A percentile compares a stretch with the other conserved stretches of the same genome.
Evolutionary conservation across 2,113 vertebrate species (phyloP).

Genomic region (Columba livia): DNA sequence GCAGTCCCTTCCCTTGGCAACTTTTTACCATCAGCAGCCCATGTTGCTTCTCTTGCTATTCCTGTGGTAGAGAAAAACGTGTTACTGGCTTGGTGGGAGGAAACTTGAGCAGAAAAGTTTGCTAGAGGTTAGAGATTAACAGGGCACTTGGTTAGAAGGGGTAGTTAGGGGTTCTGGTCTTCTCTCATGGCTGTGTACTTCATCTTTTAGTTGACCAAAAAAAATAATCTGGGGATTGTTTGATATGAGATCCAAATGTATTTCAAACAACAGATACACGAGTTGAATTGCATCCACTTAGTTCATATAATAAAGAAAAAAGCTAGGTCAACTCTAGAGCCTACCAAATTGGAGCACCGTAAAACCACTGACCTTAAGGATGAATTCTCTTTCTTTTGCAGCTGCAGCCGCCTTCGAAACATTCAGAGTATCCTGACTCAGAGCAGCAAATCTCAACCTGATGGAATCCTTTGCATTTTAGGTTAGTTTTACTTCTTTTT

Average conservation of each 20-base stretch:
- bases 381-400: slow-evolving; percentile 66
- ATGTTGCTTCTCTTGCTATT: neutral
- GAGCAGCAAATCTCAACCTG: slow-evolving; percentile 80
- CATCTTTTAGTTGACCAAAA: neutral
- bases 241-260: neutral
- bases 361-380: neutral
- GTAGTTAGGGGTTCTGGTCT: rapidly evolving
- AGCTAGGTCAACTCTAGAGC: neutral
- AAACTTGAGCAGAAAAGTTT: neutral
- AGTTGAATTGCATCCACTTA: neutral
- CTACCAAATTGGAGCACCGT: neutral
- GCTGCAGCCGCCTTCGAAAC: slow-evolving; percentile 88
- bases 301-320: neutral
- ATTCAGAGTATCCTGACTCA: slow-evolving; percentile 87
- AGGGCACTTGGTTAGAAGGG: neutral
- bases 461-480: slow-evolving; percentile 92
- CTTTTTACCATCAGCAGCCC: neutral
- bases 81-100: neutral
- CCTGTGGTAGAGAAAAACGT: neutral
- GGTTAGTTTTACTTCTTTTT: slow-evolving; percentile 69
- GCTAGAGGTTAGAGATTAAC: neutral
- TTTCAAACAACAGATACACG: neutral
- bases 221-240: neutral
- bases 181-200: neutral
- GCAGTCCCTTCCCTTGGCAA: neutral